Conservation (phyloP, 2,113 vertebrate genomes). For the Clarias magur region DNA sequence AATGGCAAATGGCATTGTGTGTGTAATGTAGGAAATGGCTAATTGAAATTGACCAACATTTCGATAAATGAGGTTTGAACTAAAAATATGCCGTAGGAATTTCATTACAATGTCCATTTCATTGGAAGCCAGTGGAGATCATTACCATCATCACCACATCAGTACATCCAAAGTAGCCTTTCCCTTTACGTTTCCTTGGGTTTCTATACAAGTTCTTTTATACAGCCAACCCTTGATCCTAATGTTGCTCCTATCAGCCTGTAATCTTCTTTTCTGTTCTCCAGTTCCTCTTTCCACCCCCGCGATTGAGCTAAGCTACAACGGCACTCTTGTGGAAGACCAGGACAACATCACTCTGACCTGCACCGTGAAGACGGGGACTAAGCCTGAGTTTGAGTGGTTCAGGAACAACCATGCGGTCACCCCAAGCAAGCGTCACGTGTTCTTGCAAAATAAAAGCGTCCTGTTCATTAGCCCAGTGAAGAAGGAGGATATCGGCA, state of each 20-base stretch:
- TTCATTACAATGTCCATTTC: neutral
- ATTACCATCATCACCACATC: neutral
- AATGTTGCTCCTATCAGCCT: neutral
- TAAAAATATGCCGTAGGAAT: neutral
- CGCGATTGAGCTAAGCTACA: conserved; percentile 62
- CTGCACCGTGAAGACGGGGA: conserved; percentile 70
- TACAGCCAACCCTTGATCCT: neutral
- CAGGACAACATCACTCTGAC: conserved; percentile 70
- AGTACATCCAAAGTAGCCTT: neutral
- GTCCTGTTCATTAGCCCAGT: conserved; percentile 69
- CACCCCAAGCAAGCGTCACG: conserved; percentile 56
- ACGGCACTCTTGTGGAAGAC: conserved; percentile 69
- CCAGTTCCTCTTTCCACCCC: conserved; percentile 72
- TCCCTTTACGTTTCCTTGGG: neutral
- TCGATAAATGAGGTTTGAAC: neutral
- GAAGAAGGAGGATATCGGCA: conserved; percentile 73
- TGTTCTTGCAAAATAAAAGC: conserved; percentile 61
- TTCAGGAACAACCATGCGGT: conserved; percentile 58
- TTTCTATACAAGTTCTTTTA: neutral
- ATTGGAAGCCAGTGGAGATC: neutral
- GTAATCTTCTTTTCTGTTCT: neutral
- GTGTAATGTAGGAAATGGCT: conserved; percentile 1
- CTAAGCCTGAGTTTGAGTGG: conserved; percentile 72
- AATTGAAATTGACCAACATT: neutral
- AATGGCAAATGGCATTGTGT: neutral